These are phyloP conservation scores for Phylloscopus collybita DNA, from an alignment of 2,797 vertebrate species.

Conservation along the genomic window DNA sequence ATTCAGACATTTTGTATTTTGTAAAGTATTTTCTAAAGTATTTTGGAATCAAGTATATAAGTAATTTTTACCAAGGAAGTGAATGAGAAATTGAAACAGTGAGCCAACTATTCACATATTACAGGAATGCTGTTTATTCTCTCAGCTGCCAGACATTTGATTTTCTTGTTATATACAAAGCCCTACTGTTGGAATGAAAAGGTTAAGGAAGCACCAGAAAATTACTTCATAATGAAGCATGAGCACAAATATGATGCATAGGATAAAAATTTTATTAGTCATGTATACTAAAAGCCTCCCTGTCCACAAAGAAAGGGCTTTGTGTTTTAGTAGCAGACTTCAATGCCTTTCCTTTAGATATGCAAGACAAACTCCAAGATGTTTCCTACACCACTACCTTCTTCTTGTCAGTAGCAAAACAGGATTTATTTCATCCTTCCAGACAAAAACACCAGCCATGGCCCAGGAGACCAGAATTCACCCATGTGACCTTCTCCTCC, in stretches of 20 bases:
- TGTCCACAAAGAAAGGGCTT: background rate
- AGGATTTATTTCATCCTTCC: background rate
- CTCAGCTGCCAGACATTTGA: background rate
- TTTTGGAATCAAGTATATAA: background rate
- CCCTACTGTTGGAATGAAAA: background rate
- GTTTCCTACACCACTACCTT: background rate
- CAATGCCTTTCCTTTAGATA: background rate
- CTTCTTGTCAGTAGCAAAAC: background rate
- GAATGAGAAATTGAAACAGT: background rate
- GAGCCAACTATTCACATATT: background rate
- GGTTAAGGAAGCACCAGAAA: background rate
- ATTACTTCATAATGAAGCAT: background rate
- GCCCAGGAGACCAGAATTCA: background rate
- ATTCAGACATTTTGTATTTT: background rate
- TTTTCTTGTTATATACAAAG: background rate
- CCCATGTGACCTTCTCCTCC: fast-evolving
- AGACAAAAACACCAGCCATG: background rate
- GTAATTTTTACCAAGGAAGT: background rate
- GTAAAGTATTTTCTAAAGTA: background rate
- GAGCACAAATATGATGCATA: background rate
- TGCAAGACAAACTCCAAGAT: background rate
- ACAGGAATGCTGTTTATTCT: background rate
- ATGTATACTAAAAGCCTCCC: background rate
- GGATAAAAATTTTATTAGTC: background rate
- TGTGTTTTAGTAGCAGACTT: background rate